Percentiles rank a stretch among this genome's conserved stretches.
Evolutionary conservation across 2,888 invertebrate genomes (phyloP).

Genomic region (Iphiclides podalirius): DNA sequence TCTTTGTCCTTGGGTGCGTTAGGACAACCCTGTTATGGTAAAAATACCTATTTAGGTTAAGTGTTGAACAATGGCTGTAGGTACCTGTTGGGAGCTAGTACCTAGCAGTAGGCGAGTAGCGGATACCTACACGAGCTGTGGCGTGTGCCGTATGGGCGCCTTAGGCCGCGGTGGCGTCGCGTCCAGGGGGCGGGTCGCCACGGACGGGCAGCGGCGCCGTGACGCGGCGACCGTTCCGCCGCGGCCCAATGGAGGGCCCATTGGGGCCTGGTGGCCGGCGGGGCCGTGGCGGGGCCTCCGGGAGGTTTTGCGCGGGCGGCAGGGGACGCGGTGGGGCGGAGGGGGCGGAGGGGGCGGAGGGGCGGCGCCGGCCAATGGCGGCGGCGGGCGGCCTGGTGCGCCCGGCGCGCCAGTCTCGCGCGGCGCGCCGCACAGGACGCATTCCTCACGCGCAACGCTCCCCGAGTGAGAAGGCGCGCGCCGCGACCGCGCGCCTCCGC

Average conservation of each 20-base stretch:
- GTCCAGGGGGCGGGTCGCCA: too few relatives aligned
- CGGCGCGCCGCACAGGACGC: slow-evolving; percentile 46
- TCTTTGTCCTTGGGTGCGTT: too few relatives aligned
- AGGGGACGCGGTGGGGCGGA: slow-evolving; percentile 11
- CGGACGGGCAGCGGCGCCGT: neutral
- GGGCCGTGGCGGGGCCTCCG: slow-evolving; percentile 9
- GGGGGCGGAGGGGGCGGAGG: slow-evolving; percentile 14
- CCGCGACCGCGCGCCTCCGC: slow-evolving; percentile 7
- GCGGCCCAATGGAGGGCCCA: neutral
- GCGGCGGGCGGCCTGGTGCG: slow-evolving; percentile 5
- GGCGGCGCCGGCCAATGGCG: slow-evolving; percentile 14
- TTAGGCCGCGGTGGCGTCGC: too few relatives aligned
- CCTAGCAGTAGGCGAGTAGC: too few relatives aligned
- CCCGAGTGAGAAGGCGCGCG: slow-evolving; percentile 20
- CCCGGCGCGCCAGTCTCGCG: slow-evolving; percentile 44
- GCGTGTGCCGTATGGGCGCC: too few relatives aligned
- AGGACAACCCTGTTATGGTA: too few relatives aligned
- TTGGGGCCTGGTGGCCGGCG: slow-evolving; percentile 3
- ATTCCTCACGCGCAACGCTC: slow-evolving; percentile 26
- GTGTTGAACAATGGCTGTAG: too few relatives aligned
- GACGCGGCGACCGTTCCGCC: neutral
- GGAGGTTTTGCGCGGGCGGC: slow-evolving; percentile 9
- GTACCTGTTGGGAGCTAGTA: too few relatives aligned
- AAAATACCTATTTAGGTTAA: too few relatives aligned
- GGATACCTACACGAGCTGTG: too few relatives aligned